Percentiles rank a stretch among this genome's conserved stretches.
phyloP scores from a whole-genome alignment of 1,140 invertebrate species.

The Heterodera carotae region DNA sequence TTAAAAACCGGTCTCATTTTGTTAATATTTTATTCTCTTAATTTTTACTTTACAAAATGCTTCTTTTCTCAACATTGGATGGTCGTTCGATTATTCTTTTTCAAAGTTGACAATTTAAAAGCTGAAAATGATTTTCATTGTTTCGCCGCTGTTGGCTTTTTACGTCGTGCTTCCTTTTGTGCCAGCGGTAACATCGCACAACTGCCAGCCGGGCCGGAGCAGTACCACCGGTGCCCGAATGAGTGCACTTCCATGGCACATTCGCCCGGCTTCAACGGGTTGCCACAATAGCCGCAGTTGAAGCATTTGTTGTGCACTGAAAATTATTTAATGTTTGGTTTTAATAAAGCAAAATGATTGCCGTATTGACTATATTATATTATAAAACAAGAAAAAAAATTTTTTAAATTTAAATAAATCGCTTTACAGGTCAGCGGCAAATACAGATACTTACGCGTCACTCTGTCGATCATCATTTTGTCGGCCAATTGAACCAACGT shows the following conservation, averaged over 20 bases:
- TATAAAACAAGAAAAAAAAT: neutral
- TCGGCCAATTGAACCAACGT: constrained; percentile 20
- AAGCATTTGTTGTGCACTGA: constrained; percentile 32
- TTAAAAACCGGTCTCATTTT: no score
- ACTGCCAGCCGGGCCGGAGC: constrained; percentile 17
- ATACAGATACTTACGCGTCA: constrained; percentile 13
- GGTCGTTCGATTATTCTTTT: no score
- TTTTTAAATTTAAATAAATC: no score
- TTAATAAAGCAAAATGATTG: neutral
- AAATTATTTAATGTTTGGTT: neutral
- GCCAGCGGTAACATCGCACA: constrained; percentile 18
- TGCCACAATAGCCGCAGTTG: constrained; percentile 27
- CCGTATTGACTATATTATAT: no score
- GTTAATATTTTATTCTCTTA: no score
- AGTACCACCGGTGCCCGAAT: constrained; percentile 31
- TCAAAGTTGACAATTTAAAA: no score
- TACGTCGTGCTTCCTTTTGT: constrained; percentile 22
- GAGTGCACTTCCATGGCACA: constrained; percentile 26
- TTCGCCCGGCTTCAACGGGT: constrained; percentile 24
- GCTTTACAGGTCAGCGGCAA: no score
- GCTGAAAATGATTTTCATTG: no score
- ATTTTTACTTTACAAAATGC: no score
- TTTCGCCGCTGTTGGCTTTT: constrained; percentile 2
- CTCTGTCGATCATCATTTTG: constrained; percentile 31
- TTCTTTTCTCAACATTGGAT: no score